Evolutionary conservation across 2,888 invertebrate species (phyloP).

Genomic region (Pseudeuparius sepicola): DNA sequence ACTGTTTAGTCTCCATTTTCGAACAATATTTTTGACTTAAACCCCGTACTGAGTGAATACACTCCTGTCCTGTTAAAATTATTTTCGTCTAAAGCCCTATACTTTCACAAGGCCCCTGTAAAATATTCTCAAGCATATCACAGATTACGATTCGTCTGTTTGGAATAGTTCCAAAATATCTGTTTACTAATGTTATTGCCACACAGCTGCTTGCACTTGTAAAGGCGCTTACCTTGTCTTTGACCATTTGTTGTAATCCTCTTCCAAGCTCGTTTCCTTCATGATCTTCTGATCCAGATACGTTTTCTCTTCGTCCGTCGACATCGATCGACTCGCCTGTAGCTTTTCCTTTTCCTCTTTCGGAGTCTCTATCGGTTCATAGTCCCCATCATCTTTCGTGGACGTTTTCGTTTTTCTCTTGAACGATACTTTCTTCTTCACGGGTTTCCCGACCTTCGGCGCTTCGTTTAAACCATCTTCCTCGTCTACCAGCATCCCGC

Average conservation of each 20-base stretch:
- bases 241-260: slow-evolving; percentile 38
- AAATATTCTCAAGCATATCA: too few relatives aligned
- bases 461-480: slow-evolving; percentile 36
- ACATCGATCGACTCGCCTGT: slow-evolving; percentile 29
- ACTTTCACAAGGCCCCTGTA: too few relatives aligned
- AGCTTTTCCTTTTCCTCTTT: slow-evolving; percentile 12
- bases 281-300: slow-evolving; percentile 32
- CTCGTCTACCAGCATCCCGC: slow-evolving; percentile 29
- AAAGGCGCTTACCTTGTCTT: slow-evolving; percentile 38
- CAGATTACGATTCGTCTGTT: too few relatives aligned
- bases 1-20: too few relatives aligned
- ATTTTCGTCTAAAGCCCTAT: too few relatives aligned
- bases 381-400: slow-evolving; percentile 24
- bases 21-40: too few relatives aligned
- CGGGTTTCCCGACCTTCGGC: slow-evolving; percentile 23
- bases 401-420: slow-evolving; percentile 30
- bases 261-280: slow-evolving; percentile 33
- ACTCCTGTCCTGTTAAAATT: too few relatives aligned
- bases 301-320: slow-evolving; percentile 31
- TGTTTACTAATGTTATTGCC: too few relatives aligned
- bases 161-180: too few relatives aligned
- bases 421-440: slow-evolving; percentile 38
- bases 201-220: too few relatives aligned
- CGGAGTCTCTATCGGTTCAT: slow-evolving; percentile 27
- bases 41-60: too few relatives aligned